A percentile compares a stretch with the other conserved stretches of the same genome.
These are phyloP conservation scores for Trogon melanurus DNA, from an alignment of 2,113 vertebrate species.

Conservation along the genomic window DNA sequence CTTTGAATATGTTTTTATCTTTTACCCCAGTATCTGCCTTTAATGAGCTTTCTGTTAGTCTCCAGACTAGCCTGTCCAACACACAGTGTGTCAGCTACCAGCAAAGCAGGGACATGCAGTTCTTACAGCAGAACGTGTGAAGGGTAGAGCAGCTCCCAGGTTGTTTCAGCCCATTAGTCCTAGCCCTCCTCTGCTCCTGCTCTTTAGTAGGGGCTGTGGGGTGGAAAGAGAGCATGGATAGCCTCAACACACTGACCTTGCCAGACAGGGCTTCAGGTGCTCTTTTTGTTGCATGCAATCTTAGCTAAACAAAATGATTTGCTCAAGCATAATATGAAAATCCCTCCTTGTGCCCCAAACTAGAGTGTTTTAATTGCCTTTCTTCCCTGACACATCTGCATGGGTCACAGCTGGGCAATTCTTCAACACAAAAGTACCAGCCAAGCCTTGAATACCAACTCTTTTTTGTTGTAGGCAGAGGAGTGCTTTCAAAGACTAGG, in stretches of 20 bases:
- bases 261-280: not conserved
- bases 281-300: not conserved
- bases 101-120: not conserved
- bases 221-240: not conserved
- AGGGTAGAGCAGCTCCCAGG: not conserved
- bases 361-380: not conserved
- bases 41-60: not conserved
- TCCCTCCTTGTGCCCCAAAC: accelerated
- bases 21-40: not conserved
- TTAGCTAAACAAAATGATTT: not conserved
- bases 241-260: accelerated
- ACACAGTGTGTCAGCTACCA: accelerated
- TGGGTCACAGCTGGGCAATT: not conserved
- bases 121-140: not conserved
- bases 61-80: not conserved
- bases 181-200: not conserved
- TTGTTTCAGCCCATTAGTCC: not conserved
- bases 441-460: not conserved
- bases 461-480: not conserved
- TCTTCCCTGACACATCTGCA: not conserved
- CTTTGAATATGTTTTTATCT: not conserved
- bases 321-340: not conserved
- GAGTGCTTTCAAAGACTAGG: not conserved
- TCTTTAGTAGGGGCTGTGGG: not conserved
- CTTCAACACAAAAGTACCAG: not conserved